Percentiles rank a stretch among this genome's conserved stretches.
These are phyloP conservation scores for Calycopis cecrops DNA, from an alignment of 1,140 invertebrate species.

Conservation along the genomic window DNA sequence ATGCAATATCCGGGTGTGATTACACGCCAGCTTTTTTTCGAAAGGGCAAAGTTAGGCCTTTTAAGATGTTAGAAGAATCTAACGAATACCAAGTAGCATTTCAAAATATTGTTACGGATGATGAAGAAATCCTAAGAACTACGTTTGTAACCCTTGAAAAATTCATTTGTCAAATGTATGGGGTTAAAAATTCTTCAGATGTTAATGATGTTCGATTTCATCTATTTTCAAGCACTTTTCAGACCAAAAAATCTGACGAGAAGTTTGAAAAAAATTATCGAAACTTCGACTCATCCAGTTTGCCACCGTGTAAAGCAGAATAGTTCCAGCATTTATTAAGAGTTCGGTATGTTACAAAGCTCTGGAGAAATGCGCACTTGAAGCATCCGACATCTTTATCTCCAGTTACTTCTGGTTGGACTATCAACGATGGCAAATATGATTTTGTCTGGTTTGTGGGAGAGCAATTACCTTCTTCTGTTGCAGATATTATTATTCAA, in stretches of 20 bases:
- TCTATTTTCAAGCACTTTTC: conserved; percentile 21
- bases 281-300: conserved; percentile 25
- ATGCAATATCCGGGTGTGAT: too few species aligned
- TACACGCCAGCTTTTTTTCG: too few species aligned
- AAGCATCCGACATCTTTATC: conserved; percentile 21
- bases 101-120: conserved; percentile 17
- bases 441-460: conserved; percentile 20
- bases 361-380: conserved; percentile 25
- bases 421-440: conserved; percentile 19
- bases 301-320: conserved; percentile 26
- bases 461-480: conserved; percentile 14
- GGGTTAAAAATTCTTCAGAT: conserved; percentile 17
- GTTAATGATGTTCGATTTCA: conserved; percentile 24
- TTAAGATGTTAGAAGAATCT: conserved; percentile 20
- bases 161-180: conserved; percentile 24
- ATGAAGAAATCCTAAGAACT: conserved; percentile 12
- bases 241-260: conserved; percentile 20
- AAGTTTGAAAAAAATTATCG: conserved; percentile 23
- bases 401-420: conserved; percentile 20
- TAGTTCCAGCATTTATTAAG: conserved; percentile 23
- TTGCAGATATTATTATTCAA: conserved; percentile 17
- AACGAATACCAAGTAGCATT: conserved; percentile 13
- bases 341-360: conserved; percentile 21
- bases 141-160: conserved; percentile 12
- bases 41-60: too few species aligned